Percentiles rank a stretch among this genome's conserved stretches.
These are phyloP conservation scores for Phylloscopus whistleri DNA, from an alignment of 2,113 vertebrate species.

Conservation along the genomic window DNA sequence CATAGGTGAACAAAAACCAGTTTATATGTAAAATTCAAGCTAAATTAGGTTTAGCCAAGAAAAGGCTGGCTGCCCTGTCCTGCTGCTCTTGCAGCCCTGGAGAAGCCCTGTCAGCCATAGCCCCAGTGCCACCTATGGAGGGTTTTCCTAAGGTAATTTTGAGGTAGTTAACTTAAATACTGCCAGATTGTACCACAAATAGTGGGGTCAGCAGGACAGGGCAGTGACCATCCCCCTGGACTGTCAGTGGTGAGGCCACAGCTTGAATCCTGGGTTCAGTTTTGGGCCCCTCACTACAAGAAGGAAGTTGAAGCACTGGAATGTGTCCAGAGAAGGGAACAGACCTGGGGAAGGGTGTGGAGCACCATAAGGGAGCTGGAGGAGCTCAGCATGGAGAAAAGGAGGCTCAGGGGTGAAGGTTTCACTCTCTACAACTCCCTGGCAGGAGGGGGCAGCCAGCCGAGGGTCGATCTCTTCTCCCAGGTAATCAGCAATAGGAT, in stretches of 20 bases:
- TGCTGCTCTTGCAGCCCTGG: neutral
- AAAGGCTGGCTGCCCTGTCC: neutral
- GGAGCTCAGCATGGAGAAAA: neutral
- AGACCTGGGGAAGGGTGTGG: neutral
- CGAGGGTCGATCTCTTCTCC: fast-evolving
- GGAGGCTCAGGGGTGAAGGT: neutral
- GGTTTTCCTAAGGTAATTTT: neutral
- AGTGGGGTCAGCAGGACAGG: neutral
- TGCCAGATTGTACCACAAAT: neutral
- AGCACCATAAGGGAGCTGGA: neutral
- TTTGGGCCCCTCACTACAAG: neutral
- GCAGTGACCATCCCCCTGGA: fast-evolving
- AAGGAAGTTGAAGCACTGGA: fast-evolving
- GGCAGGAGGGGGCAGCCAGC: neutral
- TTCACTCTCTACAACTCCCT: neutral
- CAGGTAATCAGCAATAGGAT: fast-evolving
- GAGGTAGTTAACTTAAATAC: neutral
- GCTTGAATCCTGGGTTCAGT: fast-evolving
- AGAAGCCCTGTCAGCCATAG: neutral
- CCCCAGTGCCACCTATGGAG: neutral
- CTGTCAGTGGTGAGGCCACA: neutral
- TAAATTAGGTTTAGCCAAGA: neutral
- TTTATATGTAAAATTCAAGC: neutral
- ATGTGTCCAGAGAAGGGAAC: neutral
- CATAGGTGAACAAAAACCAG: fast-evolving